Base-by-base conservation (phyloP, 2,113 vertebrate genomes). In the Elephantulus edwardii region DNA sequence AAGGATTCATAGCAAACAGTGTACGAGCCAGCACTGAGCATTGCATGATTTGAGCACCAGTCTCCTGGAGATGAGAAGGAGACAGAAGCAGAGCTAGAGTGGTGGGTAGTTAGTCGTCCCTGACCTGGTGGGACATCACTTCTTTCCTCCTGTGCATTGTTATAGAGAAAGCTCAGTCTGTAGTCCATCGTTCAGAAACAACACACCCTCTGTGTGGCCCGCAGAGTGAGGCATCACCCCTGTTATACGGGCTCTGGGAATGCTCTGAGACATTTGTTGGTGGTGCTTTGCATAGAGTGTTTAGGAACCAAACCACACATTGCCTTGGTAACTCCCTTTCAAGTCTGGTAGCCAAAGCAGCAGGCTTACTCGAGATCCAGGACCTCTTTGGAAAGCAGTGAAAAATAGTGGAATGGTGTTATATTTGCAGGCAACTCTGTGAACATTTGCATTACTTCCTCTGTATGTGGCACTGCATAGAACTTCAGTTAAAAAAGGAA, bases 401-500 rank as follows among this genome's bases (percentile, higher is more conserved):
- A 12, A 85, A 91, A 94, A 58, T 35, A 52, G 20, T 71, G 82
- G 40, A 71, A 79, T 66, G n/a, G 58, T 80, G 30, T 89, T 87
- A 85, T 12, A 9, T 33, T 76, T 50, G 78, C 38, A 71, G 46
- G 62, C 24, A 71, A 16, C 8, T 68, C 87, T 91, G 76, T 86
- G 72, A 92, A 44, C 66, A 78, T 33, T 88, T 90, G 12, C 4
- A 50, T 0, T 58, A 33, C 16, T 24, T 81, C 17, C 22, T 83
- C 22, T 77, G 28, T 84, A 7, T 60, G 93, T 24, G 28, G 44
- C 85, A 77, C 33, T 38, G 7, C 35, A 70, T 2, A 66, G 8
- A 42, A 92, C 22, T 93, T 76, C 52, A 89, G 66, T 79, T 70
- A 68, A 72, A 91, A 90, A 84, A 76, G 46, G 83, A 13, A 74